Evolutionary conservation across 2,113 vertebrate genomes (phyloP).

Genomic region (Halichoeres trimaculatus): DNA sequence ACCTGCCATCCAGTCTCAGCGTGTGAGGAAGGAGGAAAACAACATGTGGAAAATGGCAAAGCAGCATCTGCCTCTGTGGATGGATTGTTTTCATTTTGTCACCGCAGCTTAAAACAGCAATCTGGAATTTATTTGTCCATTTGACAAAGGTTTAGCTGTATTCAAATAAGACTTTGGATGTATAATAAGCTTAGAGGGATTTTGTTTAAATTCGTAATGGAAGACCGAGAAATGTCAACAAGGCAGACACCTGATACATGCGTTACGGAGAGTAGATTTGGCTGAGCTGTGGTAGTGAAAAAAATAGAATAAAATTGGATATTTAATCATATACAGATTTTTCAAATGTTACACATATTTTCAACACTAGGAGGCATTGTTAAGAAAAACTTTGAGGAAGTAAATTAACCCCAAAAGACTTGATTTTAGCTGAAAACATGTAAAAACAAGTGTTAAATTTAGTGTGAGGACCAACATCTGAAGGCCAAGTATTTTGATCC

Average conservation of each 20-base stretch:
- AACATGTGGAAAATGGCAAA: conserved; percentile 29
- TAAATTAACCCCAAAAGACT: too few species aligned
- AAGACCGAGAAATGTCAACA: conserved; percentile 29
- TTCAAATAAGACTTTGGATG: conserved; percentile 51
- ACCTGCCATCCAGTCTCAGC: conserved; percentile 28
- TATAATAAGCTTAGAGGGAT: conserved; percentile 31
- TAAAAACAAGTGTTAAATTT: too few species aligned
- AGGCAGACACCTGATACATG: conserved; percentile 20
- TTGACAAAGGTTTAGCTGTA: conserved; percentile 21
- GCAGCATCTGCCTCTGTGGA: conserved; percentile 45
- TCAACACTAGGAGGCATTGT: too few species aligned
- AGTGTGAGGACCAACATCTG: too few species aligned
- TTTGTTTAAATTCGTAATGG: conserved; percentile 48
- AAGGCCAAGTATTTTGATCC: too few species aligned
- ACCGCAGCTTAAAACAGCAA: conserved; percentile 33
- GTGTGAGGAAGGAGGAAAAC: conserved; percentile 23
- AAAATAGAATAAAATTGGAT: too few species aligned
- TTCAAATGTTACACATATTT: too few species aligned
- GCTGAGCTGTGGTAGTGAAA: too few species aligned
- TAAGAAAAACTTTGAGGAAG: too few species aligned
- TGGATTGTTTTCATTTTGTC: conserved; percentile 60
- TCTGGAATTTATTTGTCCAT: conserved; percentile 47
- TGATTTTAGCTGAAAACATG: too few species aligned
- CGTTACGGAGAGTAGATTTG: too few species aligned
- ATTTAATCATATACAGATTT: background rate